These are phyloP conservation scores for Deroptyus accipitrinus DNA, from an alignment of 2,113 vertebrate genomes.

Conservation along the genomic window DNA sequence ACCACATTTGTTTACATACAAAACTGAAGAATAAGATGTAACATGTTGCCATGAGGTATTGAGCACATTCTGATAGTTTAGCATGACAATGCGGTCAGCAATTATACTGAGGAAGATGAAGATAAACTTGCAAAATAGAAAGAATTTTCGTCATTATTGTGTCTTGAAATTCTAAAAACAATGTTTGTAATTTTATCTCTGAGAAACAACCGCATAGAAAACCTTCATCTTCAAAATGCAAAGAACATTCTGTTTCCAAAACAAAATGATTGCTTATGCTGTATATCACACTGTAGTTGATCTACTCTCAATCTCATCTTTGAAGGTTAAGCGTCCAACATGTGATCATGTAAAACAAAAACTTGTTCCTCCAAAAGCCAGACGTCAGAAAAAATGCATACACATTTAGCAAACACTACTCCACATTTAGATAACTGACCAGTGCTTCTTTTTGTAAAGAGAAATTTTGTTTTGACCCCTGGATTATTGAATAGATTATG, in stretches of 20 bases:
- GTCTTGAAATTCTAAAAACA: not conserved
- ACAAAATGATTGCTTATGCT: not conserved
- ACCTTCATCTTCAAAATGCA: not conserved
- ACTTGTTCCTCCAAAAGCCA: not conserved
- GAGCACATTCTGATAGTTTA: not conserved
- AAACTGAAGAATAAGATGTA: constrained; percentile 6
- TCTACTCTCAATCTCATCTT: not conserved
- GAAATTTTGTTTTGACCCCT: not conserved
- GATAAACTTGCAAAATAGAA: not conserved
- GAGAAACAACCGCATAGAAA: not conserved
- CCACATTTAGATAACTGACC: not conserved
- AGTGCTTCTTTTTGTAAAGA: not conserved
- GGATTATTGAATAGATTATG: not conserved
- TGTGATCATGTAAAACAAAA: not conserved
- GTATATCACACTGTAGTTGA: not conserved
- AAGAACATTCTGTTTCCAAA: not conserved
- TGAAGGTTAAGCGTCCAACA: not conserved
- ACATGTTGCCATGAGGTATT: not conserved
- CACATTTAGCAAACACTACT: not conserved
- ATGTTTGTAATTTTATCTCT: not conserved
- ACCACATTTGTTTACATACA: not conserved
- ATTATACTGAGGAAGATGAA: not conserved
- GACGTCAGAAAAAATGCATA: not conserved
- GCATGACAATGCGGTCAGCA: not conserved
- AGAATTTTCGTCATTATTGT: not conserved